These are phyloP conservation scores for Chiloscyllium plagiosum DNA, from an alignment of 2,113 vertebrate species.

Conservation along the genomic window DNA sequence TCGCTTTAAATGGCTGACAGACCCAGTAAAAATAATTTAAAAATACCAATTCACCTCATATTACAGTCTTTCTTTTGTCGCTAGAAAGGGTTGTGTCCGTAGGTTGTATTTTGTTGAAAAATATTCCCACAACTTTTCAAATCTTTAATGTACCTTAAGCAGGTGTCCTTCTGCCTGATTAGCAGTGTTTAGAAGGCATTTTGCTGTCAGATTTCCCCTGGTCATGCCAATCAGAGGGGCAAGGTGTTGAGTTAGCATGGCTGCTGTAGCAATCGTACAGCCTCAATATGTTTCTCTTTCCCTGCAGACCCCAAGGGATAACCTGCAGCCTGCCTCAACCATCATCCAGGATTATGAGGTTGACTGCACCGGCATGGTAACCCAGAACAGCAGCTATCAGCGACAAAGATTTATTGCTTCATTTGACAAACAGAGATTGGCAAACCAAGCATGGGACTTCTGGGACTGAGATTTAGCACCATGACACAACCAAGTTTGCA, in stretches of 20 bases:
- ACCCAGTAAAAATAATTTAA: background rate
- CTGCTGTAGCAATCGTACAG: slow-evolving; percentile 44
- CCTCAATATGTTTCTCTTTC: slow-evolving; percentile 52
- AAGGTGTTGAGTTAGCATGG: slow-evolving; percentile 43
- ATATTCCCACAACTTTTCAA: slow-evolving; percentile 39
- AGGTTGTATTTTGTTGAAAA: background rate
- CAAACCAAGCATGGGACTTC: slow-evolving; percentile 69
- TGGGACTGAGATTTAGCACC: slow-evolving; percentile 64
- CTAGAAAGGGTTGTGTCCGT: background rate
- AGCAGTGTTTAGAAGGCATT: slow-evolving; percentile 43
- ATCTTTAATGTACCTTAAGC: slow-evolving; percentile 39
- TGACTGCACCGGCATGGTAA: slow-evolving; percentile 47
- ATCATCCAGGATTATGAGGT: slow-evolving; percentile 61
- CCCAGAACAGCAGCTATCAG: slow-evolving; percentile 61
- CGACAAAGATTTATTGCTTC: slow-evolving; percentile 85
- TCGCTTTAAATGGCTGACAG: background rate
- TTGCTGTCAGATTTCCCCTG: slow-evolving; percentile 49
- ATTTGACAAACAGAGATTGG: slow-evolving; percentile 65
- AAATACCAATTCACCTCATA: background rate
- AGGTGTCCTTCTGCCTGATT: slow-evolving; percentile 45
- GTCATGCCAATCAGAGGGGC: slow-evolving; percentile 40
- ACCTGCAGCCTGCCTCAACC: slow-evolving; percentile 54
- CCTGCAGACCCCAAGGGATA: slow-evolving; percentile 49
- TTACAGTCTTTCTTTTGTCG: background rate
- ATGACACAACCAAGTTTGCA: slow-evolving; percentile 53